These are phyloP conservation scores for Hydrochoerus hydrochaeris DNA, from an alignment of 2,113 vertebrate genomes.

Conservation along the genomic window DNA sequence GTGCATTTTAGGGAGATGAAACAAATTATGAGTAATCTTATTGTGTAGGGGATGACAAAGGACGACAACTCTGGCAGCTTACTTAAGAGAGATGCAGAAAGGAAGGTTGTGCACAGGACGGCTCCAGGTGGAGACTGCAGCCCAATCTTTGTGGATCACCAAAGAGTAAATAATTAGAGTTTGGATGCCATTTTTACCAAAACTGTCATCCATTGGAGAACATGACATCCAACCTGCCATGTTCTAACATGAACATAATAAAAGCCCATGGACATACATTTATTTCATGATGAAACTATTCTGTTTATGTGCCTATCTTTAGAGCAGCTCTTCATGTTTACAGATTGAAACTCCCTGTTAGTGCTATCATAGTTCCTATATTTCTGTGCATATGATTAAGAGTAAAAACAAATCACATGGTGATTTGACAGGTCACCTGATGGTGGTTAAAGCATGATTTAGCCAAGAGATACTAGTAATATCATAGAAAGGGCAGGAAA, in stretches of 20 bases:
- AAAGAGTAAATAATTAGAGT: neutral
- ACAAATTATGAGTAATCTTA: neutral
- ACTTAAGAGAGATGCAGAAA: neutral
- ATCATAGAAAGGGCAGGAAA: neutral
- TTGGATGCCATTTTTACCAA: constrained; percentile 16
- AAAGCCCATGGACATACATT: neutral
- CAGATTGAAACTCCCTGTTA: neutral
- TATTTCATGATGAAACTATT: constrained; percentile 18
- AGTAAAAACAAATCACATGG: neutral
- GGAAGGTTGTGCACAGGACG: neutral
- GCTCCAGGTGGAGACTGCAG: neutral
- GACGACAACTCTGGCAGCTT: neutral
- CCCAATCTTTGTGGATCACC: neutral
- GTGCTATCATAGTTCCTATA: neutral
- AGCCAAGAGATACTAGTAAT: neutral
- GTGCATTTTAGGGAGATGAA: neutral
- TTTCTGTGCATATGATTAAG: neutral
- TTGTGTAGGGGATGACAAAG: neutral
- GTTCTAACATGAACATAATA: neutral
- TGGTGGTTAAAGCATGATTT: neutral
- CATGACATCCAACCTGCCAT: neutral
- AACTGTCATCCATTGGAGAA: neutral
- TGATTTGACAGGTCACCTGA: neutral
- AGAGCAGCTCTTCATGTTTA: neutral
- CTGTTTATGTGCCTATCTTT: neutral